A percentile compares a stretch with the other conserved stretches of the same genome.
These are phyloP conservation scores for Drosophila tristis DNA, from an alignment of 1,140 invertebrate species.

Conservation along the genomic window DNA sequence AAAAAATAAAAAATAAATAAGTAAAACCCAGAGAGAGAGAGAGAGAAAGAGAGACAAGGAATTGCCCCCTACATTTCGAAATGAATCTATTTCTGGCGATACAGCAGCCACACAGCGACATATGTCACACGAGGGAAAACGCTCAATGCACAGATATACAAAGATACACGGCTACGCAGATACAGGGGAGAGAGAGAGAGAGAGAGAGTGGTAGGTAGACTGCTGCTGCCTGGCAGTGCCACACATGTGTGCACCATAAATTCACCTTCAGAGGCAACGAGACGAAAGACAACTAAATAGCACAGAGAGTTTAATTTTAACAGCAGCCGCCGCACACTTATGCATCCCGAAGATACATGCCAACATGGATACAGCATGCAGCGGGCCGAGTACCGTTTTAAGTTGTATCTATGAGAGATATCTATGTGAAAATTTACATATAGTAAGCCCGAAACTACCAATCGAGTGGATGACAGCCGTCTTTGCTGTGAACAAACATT, in stretches of 20 bases:
- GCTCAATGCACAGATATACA: constrained; percentile 13
- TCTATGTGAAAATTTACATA: no score
- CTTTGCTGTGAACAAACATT: no score
- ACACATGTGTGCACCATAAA: constrained; percentile 81
- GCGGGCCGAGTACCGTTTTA: no score
- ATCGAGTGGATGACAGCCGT: no score
- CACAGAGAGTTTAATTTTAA: constrained; percentile 78
- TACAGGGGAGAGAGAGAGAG: constrained; percentile 18
- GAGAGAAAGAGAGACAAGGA: constrained; percentile 38
- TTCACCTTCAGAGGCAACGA: constrained; percentile 72
- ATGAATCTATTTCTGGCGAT: constrained; percentile 67
- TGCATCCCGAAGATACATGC: no score
- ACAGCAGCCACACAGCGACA: constrained; percentile 43
- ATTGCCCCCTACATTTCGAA: constrained; percentile 77
- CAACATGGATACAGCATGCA: no score
- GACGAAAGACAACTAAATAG: constrained; percentile 62
- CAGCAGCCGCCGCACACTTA: constrained; percentile 17
- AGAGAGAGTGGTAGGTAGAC: constrained; percentile 1
- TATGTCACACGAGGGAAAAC: constrained; percentile 68
- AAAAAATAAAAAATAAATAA: constrained; percentile 5
- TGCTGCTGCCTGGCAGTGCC: constrained; percentile 34
- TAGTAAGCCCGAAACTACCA: no score
- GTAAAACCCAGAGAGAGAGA: constrained; percentile 1
- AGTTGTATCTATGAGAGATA: no score
- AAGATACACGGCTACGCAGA: constrained; percentile 16